Conservation (phyloP, 2,797 vertebrate genomes). For the Squalus acanthias region DNA sequence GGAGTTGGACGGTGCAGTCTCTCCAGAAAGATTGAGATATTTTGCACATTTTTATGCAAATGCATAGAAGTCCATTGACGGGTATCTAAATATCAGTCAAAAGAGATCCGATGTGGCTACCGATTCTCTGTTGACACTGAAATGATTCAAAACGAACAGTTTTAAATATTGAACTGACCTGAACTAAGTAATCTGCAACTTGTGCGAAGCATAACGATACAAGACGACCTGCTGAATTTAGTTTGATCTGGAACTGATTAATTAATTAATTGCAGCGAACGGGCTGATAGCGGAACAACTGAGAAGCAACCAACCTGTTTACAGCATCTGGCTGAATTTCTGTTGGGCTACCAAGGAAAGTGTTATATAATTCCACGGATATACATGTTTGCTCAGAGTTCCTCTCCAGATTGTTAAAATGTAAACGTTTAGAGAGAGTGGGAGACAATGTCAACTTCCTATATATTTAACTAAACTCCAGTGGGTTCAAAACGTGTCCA, state of each 20-base stretch:
- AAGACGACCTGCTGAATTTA: no score
- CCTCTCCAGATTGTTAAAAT: neutral
- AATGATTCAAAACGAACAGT: neutral
- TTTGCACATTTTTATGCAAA: neutral
- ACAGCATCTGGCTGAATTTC: neutral
- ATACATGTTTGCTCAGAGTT: neutral
- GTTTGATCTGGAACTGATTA: no score
- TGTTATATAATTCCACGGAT: no score
- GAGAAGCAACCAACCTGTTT: neutral
- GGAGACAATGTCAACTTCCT: no score
- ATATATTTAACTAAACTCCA: neutral
- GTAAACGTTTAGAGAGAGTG: neutral
- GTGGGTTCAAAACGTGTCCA: neutral
- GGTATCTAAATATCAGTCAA: neutral
- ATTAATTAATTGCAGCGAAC: neutral
- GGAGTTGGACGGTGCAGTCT: neutral
- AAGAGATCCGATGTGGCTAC: no score
- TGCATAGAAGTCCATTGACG: neutral
- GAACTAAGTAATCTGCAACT: neutral
- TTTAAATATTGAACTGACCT: no score
- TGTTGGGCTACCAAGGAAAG: neutral
- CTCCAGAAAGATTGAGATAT: neutral
- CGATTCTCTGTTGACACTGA: neutral
- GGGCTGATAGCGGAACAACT: neutral
- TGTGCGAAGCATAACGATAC: neutral